These are phyloP conservation scores for Heteromurus nitidus DNA, from an alignment of 2,888 invertebrate genomes.

Conservation along the genomic window DNA sequence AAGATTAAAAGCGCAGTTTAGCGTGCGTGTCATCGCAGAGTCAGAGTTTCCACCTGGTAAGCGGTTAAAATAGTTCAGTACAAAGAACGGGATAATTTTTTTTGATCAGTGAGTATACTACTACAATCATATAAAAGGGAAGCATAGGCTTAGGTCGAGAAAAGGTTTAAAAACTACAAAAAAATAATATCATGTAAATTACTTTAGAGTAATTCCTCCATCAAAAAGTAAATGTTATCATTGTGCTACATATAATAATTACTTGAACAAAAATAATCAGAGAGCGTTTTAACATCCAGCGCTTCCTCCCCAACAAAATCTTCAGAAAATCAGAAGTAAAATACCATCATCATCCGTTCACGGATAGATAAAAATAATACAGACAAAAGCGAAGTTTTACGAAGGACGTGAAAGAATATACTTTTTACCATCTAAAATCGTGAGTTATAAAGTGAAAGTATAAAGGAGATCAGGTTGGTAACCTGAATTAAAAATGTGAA, in stretches of 20 bases:
- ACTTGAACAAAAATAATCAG: neutral
- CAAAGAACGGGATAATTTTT: conserved; percentile 44
- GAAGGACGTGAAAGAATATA: too few relatives aligned
- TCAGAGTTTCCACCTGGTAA: conserved; percentile 11
- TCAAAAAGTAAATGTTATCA: conserved; percentile 35
- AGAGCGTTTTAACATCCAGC: conserved; percentile 14
- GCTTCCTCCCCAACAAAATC: too few relatives aligned
- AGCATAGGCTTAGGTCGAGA: too few relatives aligned
- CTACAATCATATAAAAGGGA: too few relatives aligned
- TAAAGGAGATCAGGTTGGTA: too few relatives aligned
- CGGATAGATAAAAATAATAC: neutral
- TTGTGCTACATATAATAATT: conserved; percentile 45
- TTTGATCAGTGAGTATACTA: conserved; percentile 17
- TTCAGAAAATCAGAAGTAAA: neutral
- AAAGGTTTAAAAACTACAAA: conserved; percentile 28
- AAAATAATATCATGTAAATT: neutral
- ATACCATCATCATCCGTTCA: neutral
- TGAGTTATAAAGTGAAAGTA: too few relatives aligned
- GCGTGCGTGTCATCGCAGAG: conserved; percentile 8
- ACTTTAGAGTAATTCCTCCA: conserved; percentile 10
- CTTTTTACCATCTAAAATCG: too few relatives aligned
- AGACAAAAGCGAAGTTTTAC: conserved; percentile 29
- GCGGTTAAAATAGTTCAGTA: conserved; percentile 35
- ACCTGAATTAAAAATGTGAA: too few relatives aligned
- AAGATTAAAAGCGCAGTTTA: conserved; percentile 40